These are phyloP conservation scores for Nothocercus nigrocapillus DNA, from an alignment of 2,113 vertebrate species.

Conservation along the genomic window DNA sequence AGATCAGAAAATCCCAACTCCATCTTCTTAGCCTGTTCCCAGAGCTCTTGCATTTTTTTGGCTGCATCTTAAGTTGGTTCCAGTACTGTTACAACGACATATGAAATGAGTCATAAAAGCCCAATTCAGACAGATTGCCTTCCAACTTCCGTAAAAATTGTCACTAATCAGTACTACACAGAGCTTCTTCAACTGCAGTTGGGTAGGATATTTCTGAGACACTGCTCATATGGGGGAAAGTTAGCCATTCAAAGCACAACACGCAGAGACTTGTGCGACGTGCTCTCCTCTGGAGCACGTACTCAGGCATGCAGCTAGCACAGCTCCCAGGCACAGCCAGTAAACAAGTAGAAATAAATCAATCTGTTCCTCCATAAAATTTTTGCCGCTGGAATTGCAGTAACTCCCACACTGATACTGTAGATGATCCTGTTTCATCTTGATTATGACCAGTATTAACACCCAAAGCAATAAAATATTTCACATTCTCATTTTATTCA, in stretches of 20 bases:
- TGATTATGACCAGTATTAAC: slow-evolving; percentile 34
- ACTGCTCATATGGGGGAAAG: background rate
- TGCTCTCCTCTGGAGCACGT: background rate
- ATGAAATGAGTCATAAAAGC: background rate
- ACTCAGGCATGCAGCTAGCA: background rate
- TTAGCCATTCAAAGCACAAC: rapidly evolving
- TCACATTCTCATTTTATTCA: slow-evolving; percentile 41
- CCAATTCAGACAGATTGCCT: background rate
- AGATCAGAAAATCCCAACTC: background rate
- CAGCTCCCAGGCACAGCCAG: background rate
- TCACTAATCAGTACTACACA: background rate
- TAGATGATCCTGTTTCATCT: slow-evolving; percentile 36
- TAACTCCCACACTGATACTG: background rate
- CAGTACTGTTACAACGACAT: background rate
- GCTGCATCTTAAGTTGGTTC: background rate
- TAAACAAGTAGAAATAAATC: slow-evolving; percentile 27
- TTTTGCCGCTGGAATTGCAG: background rate
- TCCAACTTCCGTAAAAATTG: rapidly evolving
- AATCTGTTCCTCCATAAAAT: background rate
- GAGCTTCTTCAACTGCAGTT: background rate
- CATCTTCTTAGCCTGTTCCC: background rate
- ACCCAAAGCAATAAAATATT: slow-evolving; percentile 46
- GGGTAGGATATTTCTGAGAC: rapidly evolving
- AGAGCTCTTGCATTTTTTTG: background rate
- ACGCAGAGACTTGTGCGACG: background rate